Evolutionary conservation across 2,113 vertebrate genomes (phyloP).

Genomic region (Corydoras maculifer): DNA sequence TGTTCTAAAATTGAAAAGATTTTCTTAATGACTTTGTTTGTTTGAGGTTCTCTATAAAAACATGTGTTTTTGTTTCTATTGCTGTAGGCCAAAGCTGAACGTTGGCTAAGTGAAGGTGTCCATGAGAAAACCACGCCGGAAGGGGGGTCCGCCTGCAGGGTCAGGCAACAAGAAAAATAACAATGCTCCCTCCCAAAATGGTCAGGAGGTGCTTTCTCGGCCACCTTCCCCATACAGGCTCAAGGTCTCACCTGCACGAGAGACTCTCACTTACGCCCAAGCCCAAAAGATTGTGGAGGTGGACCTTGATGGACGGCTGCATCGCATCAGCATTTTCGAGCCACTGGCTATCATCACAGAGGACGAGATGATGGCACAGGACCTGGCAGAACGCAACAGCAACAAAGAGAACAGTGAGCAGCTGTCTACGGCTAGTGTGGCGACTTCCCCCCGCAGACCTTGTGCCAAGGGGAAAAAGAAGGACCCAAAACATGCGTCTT

Average conservation of each 20-base stretch:
- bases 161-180: constrained; percentile 35
- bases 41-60: neutral
- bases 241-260: constrained; percentile 81
- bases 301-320: constrained; percentile 90
- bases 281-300: constrained; percentile 94
- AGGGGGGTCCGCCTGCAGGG: constrained; percentile 64
- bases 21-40: no score
- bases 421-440: constrained; percentile 68
- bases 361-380: constrained; percentile 92
- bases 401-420: constrained; percentile 98
- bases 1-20: no score
- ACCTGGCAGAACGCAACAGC: constrained; percentile 93
- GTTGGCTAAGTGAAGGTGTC: constrained; percentile 51
- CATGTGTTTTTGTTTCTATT: constrained; percentile 7
- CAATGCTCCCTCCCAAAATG: constrained; percentile 52
- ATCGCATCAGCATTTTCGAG: constrained; percentile 92
- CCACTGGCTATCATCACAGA: constrained; percentile 91
- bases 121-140: constrained; percentile 92
- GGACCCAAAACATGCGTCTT: constrained; percentile 61
- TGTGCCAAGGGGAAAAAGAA: constrained; percentile 77
- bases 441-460: constrained; percentile 70
- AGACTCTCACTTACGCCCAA: constrained; percentile 88
- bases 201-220: constrained; percentile 66
- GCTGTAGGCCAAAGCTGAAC: constrained; percentile 42
- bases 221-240: constrained; percentile 85